A percentile compares a stretch with the other conserved stretches of the same genome.
These are phyloP conservation scores for Varecia variegata DNA, from an alignment of 2,797 vertebrate species.

Conservation along the genomic window DNA sequence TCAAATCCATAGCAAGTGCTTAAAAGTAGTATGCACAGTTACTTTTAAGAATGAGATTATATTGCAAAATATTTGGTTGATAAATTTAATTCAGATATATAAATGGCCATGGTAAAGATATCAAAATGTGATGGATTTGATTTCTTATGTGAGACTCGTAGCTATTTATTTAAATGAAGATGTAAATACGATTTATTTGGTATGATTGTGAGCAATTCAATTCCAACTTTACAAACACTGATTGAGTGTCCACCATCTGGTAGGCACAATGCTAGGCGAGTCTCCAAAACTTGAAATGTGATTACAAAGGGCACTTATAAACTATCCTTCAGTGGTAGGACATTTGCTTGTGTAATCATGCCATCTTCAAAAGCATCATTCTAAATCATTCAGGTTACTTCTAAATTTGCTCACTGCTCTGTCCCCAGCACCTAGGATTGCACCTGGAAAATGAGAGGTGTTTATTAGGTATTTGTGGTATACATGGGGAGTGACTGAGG, in stretches of 20 bases:
- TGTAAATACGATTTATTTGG: neutral
- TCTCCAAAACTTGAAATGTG: neutral
- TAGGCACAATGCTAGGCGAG: neutral
- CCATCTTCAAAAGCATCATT: neutral
- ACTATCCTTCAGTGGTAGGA: neutral
- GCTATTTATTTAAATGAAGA: constrained; percentile 6
- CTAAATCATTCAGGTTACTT: neutral
- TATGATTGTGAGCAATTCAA: neutral
- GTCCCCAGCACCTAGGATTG: neutral
- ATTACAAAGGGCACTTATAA: neutral
- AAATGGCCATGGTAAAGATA: neutral
- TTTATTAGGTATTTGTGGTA: neutral
- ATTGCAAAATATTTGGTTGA: constrained; percentile 19
- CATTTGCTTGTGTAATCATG: neutral
- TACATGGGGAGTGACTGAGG: neutral
- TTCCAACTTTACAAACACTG: neutral
- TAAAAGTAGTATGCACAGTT: neutral
- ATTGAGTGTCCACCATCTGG: neutral
- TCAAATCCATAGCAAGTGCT: neutral
- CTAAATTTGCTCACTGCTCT: constrained; percentile 4
- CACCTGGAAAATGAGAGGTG: neutral
- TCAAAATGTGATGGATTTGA: neutral
- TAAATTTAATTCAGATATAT: neutral
- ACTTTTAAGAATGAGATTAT: neutral
- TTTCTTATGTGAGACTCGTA: neutral